phyloP scores from a whole-genome alignment of 2,888 invertebrate species.

The Bunonema sp. region DNA sequence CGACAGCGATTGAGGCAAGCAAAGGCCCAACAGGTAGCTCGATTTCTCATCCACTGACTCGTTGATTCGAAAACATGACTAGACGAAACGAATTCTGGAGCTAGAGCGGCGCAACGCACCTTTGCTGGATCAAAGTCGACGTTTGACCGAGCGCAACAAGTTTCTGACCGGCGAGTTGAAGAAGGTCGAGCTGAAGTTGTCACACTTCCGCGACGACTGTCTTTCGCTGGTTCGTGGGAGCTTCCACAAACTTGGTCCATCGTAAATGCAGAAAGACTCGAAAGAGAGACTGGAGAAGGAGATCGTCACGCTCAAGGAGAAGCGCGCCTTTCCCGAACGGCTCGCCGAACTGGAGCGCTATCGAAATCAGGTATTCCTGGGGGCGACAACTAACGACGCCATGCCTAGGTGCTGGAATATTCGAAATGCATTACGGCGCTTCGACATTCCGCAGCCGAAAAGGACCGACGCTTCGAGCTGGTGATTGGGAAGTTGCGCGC shows the following conservation, averaged over 20 bases:
- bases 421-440: conserved; percentile 42
- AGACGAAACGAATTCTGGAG: conserved; percentile 42
- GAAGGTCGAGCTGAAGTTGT: conserved; percentile 27
- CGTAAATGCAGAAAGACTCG: conserved; percentile 26
- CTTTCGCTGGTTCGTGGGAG: conserved; percentile 23
- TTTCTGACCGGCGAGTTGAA: conserved; percentile 19
- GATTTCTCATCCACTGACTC: no score
- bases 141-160: conserved; percentile 32
- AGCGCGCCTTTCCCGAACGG: conserved; percentile 37
- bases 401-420: conserved; percentile 30
- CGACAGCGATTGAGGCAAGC: no score
- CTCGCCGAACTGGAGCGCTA: conserved; percentile 37
- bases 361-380: conserved; percentile 3
- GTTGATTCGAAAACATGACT: conserved; percentile 11
- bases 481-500: conserved; percentile 35
- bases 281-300: conserved; percentile 36
- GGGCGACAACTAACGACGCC: background rate
- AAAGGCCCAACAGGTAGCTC: no score
- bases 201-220: conserved; percentile 32
- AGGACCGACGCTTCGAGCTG: conserved; percentile 34
- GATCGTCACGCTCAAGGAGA: conserved; percentile 26
- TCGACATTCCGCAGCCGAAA: conserved; percentile 26
- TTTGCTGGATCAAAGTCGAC: conserved; percentile 32
- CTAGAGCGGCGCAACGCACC: conserved; percentile 36
- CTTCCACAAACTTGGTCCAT: background rate